Base-by-base conservation (phyloP, 1,140 invertebrate genomes). In the Zaprionus gabonicus region DNA sequence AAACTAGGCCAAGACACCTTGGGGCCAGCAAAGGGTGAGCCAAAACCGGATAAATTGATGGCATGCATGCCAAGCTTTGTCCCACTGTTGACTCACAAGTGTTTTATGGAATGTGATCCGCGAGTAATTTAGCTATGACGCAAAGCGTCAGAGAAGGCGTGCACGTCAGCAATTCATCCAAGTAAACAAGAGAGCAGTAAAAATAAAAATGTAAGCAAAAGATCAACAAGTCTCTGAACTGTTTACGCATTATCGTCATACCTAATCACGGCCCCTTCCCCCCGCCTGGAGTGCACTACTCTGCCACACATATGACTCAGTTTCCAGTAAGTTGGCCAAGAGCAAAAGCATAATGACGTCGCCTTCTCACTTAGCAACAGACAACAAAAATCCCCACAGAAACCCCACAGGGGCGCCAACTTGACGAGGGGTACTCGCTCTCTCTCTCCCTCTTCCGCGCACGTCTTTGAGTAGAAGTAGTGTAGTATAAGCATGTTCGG, bases 201-300 rank as follows among this genome's bases (percentile, higher is more conserved):
- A 62, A 23, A 41, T 25, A 56, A 12, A 51, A 75, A 49, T 80
- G 75, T 68, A 64, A 71, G 76, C 65, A 75, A 74, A 55, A 79
- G 70, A 86, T 74, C 78, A 87, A 78, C 84, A 75, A 66, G 82
- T 84, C 78, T 71, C 60, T 56, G 72, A 87, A 78, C 20, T 80
- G 65, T 69, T 75, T 63, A 63, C 63, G 25, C 67, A 75, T 73
- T 80, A 65, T 87, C 84, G 83, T 87, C 83, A 86, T 38, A 38
- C 46, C 34, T 41, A 41, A 44, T 57, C 53, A 46, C 1, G 1
- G 4, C 51, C 20, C 20, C 31, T 34, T 3, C 31, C 9, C 31
- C 25, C 9, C 20, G 6, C 12, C 3, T 13, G 53, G 5, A n/a
- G 65, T 53, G 69, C 4, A 5, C 38, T 2, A 41, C 15, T 41